Conservation (phyloP, 1,140 invertebrate species). For the Papilio glaucus region DNA sequence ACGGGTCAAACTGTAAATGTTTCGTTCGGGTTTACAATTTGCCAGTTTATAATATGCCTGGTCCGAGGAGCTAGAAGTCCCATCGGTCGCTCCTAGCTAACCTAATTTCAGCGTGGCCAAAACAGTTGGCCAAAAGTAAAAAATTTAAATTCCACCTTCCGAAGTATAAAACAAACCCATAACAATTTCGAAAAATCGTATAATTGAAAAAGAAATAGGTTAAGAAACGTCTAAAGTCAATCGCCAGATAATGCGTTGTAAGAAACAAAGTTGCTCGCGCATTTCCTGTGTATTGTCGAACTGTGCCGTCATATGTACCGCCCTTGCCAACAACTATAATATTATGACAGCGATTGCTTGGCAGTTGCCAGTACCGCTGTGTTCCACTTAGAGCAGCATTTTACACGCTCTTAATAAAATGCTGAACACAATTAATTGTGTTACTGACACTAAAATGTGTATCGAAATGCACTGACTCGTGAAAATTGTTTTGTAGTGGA, state of each 20-base stretch:
- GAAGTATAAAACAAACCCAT: too few species aligned
- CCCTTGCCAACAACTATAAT: conserved; percentile 25
- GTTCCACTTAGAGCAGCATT: conserved; percentile 8
- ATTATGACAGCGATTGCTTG: conserved; percentile 15
- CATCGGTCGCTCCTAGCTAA: too few species aligned
- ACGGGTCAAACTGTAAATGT: too few species aligned
- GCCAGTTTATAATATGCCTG: too few species aligned
- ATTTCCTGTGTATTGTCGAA: conserved; percentile 15
- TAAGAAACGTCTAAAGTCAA: not conserved
- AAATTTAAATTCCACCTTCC: too few species aligned
- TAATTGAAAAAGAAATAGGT: not conserved
- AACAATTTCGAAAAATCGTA: too few species aligned
- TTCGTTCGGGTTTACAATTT: too few species aligned
- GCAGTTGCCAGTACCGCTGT: conserved; percentile 1
- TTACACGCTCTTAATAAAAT: conserved; percentile 26
- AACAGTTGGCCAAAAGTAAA: too few species aligned
- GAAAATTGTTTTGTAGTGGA: not conserved
- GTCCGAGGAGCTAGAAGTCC: too few species aligned
- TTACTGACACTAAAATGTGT: conserved; percentile 10
- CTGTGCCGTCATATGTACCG: not conserved
- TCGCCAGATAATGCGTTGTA: not conserved
- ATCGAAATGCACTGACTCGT: not conserved
- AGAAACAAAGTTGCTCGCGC: not conserved
- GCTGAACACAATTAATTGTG: conserved; percentile 16
- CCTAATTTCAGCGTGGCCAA: too few species aligned